These are phyloP conservation scores for Hipposideros larvatus DNA, from an alignment of 2,797 vertebrate genomes.

Conservation along the genomic window DNA sequence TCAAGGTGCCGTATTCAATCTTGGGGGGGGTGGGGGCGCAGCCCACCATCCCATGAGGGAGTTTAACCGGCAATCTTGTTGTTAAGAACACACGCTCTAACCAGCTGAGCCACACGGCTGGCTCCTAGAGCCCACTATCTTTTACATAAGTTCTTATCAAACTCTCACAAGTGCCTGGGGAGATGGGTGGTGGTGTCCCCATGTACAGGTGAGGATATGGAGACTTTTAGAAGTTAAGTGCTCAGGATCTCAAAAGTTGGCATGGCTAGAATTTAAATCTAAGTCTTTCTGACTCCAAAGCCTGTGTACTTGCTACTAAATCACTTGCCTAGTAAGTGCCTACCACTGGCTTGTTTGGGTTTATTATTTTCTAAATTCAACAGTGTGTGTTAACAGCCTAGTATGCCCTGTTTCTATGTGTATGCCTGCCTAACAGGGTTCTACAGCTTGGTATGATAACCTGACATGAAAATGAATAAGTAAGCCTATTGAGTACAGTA, in stretches of 20 bases:
- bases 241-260: neutral
- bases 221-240: neutral
- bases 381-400: neutral
- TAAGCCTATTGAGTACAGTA: neutral
- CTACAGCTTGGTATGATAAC: neutral
- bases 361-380: conserved; percentile 30
- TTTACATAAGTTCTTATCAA: neutral
- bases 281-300: neutral
- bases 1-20: no score
- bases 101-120: no score
- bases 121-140: neutral
- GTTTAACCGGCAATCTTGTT: no score
- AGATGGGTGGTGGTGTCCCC: neutral
- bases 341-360: neutral
- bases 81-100: no score
- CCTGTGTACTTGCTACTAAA: neutral
- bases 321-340: neutral
- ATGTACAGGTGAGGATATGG: neutral
- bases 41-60: no score
- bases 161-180: neutral
- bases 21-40: no score
- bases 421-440: neutral
- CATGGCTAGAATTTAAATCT: neutral
- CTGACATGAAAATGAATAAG: neutral
- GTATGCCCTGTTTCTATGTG: neutral